Base-by-base conservation (phyloP, 2,797 vertebrate genomes). In the Esox masquinongy region DNA sequence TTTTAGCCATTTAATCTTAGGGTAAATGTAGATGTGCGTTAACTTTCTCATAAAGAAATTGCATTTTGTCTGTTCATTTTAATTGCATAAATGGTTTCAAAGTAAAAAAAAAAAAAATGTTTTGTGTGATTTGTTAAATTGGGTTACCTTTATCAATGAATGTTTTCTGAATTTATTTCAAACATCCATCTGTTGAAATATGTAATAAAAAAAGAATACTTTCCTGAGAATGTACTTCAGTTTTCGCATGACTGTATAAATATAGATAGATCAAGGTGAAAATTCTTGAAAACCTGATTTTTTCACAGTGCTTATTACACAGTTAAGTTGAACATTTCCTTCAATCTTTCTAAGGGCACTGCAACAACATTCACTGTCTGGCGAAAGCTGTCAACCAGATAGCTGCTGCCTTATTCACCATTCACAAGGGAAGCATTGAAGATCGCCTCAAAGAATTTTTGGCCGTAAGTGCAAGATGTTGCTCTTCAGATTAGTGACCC, bases 361-460 rank as follows among this genome's bases (percentile, higher is more conserved):
- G 70, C 59, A 77, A 72, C 51, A 72, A 72, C 53, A 72, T 72
- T 53, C 70, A 72, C 51, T 72, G 70, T n/a, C 53, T 72, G 94
- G 98, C 98, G 70, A 99, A 99, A 92, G 97, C 98, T 19, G 29
- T 72, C 51, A 72, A 72, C 70, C 76, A 96, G 99, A 72, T 72
- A 9, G 70, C 70, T 61, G 70, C 70, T 59, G 70, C 70, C n/a
- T 53, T 72, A 22, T 72, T 72, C 26, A 72, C 70, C 34, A 72
- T 72, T n/a, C 70, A 72, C 93, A 99, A 99, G 93, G 98, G 98
- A 84, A 99, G 97, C 95, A 99, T 99, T 83, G 98, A 99, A 91
- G 98, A 99, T 77, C 96, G 98, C 24, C 97, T 99, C 17, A 99
- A 99, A 85, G 97, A 99, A 92, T 99, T 99, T 90, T 91, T 99